Base-by-base conservation (phyloP, 2,113 vertebrate species). In the Gadus macrocephalus region DNA sequence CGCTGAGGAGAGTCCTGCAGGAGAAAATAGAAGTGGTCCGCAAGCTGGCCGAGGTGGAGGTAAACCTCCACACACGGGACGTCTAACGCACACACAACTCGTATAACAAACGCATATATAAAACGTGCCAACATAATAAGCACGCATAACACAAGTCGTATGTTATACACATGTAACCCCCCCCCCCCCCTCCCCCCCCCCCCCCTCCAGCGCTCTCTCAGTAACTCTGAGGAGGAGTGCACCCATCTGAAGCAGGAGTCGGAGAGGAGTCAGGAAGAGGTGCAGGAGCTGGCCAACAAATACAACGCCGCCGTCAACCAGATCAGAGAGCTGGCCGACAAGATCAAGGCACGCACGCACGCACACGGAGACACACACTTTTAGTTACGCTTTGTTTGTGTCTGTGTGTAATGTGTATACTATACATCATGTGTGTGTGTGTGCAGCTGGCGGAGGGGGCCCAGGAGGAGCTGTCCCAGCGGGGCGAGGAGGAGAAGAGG, bases 241-340 rank as follows among this genome's bases (percentile, higher is more conserved):
- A 98, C 96, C 53, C 97, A 99, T 81, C 92, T 99, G 88, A 98
- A 96, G 91, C 97, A 99, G 87, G 96, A 98, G 96, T 97, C 96
- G 25, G 96, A 98, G 78, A 81, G 94, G 81, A 91, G 95, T 82
- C 96, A 98, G 89, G 97, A 98, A 87, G 97, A 99, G 90, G 91
- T 98, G 74, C 87, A 92, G 81, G 97, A 98, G 87, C 90, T 98
- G 80, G 95, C 97, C 74, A 97, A 98, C 89, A 98, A 98, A 75
- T 98, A 99, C 88, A 98, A 98, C 64, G 96, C 94, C 63, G 95
- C 97, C 6, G 95, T 98, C 81, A 98, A 98, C 77, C 96, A 98
- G 85, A 97, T 98, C 83, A 98, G 96, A 87, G 96, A 98, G 84
- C 95, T 98, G 67, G 94, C 95, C 5, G 97, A 99, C 88, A 98